A percentile compares a stretch with the other conserved stretches of the same genome.
These are phyloP conservation scores for Zoanthus solanderi DNA, from an alignment of 92 coral and sea anemone genomes.

Conservation along the genomic window DNA sequence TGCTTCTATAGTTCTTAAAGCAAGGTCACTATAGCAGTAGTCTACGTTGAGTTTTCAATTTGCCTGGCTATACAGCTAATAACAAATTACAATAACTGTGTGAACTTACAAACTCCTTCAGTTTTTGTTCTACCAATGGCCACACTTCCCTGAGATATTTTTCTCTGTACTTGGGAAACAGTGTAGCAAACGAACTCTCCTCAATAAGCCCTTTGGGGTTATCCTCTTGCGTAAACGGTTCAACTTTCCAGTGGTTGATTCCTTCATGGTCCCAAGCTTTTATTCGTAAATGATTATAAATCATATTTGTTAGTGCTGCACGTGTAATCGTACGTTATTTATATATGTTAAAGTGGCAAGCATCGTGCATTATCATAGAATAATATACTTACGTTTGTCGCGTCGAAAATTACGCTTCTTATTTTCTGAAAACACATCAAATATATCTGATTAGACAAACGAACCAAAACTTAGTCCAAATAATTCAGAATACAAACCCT, in stretches of 20 bases:
- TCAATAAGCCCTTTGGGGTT: slow-evolving; percentile 86
- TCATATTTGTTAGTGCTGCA: neutral
- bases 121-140: slow-evolving; percentile 89
- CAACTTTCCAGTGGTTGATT: slow-evolving; percentile 94
- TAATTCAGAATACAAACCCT: neutral
- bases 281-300: neutral
- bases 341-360: no score
- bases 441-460: neutral
- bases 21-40: no score
- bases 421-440: slow-evolving; percentile 44
- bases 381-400: slow-evolving; percentile 87
- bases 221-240: slow-evolving; percentile 76
- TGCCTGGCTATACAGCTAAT: neutral
- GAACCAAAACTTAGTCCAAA: neutral
- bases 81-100: neutral
- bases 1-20: no score
- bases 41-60: neutral
- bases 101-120: slow-evolving; percentile 86
- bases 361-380: neutral
- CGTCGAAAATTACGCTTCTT: slow-evolving; percentile 85
- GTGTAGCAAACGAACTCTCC: slow-evolving; percentile 96
- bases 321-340: no score
- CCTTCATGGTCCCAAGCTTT: slow-evolving; percentile 99
- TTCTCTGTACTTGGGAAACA: slow-evolving; percentile 97
- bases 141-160: slow-evolving; percentile 94